Conservation (phyloP, 2,113 vertebrate species). For the Bungarus multicinctus region DNA sequence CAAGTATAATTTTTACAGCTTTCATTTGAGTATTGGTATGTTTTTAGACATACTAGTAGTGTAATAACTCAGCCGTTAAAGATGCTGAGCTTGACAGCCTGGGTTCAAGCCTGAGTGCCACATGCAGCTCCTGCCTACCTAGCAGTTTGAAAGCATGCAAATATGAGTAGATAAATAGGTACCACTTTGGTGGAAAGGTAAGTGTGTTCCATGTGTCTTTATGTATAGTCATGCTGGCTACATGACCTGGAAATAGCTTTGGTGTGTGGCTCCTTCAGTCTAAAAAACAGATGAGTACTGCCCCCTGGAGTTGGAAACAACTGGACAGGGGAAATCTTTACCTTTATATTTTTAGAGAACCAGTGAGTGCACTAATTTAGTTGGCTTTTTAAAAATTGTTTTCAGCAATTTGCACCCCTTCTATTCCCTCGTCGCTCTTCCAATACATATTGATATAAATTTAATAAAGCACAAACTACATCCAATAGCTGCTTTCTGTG, state of each 20-base stretch:
- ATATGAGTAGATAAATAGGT: not conserved
- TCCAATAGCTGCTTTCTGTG: not conserved
- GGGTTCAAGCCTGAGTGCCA: not conserved
- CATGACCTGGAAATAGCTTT: not conserved
- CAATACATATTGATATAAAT: not conserved
- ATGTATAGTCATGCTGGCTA: not conserved
- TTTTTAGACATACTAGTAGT: not conserved
- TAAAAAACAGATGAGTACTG: not conserved
- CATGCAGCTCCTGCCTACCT: not conserved
- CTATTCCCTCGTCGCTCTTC: not conserved
- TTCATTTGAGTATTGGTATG: not conserved
- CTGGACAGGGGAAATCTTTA: not conserved
- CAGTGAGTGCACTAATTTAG: not conserved
- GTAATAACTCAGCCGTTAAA: not conserved
- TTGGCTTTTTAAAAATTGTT: not conserved
- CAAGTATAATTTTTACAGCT: not conserved
- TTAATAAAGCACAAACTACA: not conserved
- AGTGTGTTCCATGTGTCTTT: fast-evolving
- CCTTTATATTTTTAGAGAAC: not conserved
- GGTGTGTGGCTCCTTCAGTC: not conserved
- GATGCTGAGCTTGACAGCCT: too few species aligned
- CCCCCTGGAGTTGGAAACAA: not conserved
- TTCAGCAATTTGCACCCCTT: not conserved
- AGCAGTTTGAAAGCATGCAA: not conserved
- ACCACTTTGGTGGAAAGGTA: not conserved